phyloP scores from a whole-genome alignment of 2,797 vertebrate species.

The Oryzias dopingdopingensis region DNA sequence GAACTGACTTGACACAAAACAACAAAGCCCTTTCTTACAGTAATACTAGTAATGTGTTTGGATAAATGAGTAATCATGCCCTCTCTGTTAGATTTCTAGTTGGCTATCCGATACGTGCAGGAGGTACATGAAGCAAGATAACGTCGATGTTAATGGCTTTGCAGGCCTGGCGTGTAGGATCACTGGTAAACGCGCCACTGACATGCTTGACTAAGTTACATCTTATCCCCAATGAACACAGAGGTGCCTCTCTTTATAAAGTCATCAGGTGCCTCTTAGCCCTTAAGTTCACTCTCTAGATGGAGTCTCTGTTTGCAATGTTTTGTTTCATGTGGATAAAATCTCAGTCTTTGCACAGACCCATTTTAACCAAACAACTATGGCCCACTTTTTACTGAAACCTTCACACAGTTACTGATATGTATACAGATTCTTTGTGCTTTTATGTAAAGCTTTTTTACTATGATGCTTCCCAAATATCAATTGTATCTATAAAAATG shows the following conservation, averaged over 20 bases:
- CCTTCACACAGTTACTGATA: conserved; percentile 21
- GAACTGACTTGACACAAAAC: background rate
- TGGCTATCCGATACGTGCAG: conserved; percentile 50
- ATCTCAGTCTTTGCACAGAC: conserved; percentile 24
- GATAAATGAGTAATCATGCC: conserved; percentile 29
- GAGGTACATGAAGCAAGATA: conserved; percentile 56
- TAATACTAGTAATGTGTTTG: conserved; percentile 14
- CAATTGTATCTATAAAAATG: too few species aligned
- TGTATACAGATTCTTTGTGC: conserved; percentile 4
- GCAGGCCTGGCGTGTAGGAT: conserved; percentile 42
- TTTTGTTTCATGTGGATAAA: conserved; percentile 33
- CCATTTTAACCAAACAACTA: conserved; percentile 8
- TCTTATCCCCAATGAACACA: conserved; percentile 48
- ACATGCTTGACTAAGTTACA: conserved; percentile 57
- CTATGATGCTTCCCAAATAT: too few species aligned
- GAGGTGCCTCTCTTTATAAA: conserved; percentile 24
- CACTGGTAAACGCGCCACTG: conserved; percentile 41
- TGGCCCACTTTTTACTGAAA: conserved; percentile 19
- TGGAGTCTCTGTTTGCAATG: conserved; percentile 31
- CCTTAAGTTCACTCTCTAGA: conserved; percentile 23
- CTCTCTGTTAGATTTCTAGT: conserved; percentile 39
- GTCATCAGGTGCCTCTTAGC: background rate
- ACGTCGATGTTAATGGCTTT: conserved; percentile 47
- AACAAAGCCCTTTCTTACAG: conserved; percentile 7
- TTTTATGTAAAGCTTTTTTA: too few species aligned